phyloP scores from a whole-genome alignment of 1,140 invertebrate genomes.

The Drosophila fuyamai region DNA sequence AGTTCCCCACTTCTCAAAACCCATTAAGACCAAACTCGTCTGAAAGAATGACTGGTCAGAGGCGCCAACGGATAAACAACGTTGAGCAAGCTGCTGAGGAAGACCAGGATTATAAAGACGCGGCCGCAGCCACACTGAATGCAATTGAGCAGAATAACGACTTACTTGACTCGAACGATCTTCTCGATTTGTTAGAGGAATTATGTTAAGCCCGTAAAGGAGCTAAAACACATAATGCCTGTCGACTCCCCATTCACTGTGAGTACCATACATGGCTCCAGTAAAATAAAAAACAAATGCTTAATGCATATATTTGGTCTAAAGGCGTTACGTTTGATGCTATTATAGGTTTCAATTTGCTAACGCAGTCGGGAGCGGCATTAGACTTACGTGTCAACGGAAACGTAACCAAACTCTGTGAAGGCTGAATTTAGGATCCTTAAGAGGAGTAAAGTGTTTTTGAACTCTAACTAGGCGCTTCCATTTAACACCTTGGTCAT shows the following conservation, averaged over 20 bases:
- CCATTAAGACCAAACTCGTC: too few species aligned
- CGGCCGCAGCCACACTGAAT: background rate
- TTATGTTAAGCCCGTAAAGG: background rate
- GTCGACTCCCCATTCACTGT: background rate
- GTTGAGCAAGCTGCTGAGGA: too few species aligned
- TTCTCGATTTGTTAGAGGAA: background rate
- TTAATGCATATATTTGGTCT: background rate
- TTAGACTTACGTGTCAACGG: too few species aligned
- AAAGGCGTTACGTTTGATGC: background rate
- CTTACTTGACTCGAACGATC: background rate
- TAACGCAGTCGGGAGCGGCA: too few species aligned
- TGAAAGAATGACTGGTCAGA: too few species aligned
- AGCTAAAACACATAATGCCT: background rate
- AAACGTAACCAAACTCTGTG: background rate
- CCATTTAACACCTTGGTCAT: background rate
- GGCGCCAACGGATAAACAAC: too few species aligned
- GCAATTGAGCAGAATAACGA: background rate
- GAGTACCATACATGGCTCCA: background rate
- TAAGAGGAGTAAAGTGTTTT: background rate
- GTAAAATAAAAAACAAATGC: conserved; percentile 1
- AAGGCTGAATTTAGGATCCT: background rate
- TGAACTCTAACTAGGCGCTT: background rate
- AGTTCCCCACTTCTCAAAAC: too few species aligned
- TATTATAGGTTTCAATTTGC: too few species aligned
- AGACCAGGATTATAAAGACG: too few species aligned